These are phyloP conservation scores for Amphipyra berbera DNA, from an alignment of 2,888 invertebrate genomes.

Conservation along the genomic window DNA sequence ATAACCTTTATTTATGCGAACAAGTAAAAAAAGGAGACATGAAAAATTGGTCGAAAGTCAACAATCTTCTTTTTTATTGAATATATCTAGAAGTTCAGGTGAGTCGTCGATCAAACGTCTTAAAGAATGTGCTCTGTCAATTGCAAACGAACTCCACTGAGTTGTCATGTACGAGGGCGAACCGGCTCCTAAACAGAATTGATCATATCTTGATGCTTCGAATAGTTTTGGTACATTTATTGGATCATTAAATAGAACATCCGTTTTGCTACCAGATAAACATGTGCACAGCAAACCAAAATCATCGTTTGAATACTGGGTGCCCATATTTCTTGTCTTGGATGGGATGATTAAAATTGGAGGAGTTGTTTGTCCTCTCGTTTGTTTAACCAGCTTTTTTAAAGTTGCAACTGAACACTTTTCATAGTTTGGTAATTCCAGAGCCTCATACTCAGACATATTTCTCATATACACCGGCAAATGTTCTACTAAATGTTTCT, in stretches of 20 bases:
- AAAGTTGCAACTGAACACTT: conserved; percentile 68
- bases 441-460: conserved; percentile 70
- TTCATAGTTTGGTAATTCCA: conserved; percentile 76
- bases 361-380: conserved; percentile 56
- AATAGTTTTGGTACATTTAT: conserved; percentile 23
- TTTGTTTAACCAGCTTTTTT: conserved; percentile 69
- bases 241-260: conserved; percentile 5
- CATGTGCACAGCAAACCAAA: conserved; percentile 77
- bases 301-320: conserved; percentile 74
- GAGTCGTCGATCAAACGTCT: conserved; percentile 65
- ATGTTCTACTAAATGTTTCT: conserved; percentile 77
- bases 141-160: conserved; percentile 65
- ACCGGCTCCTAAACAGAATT: conserved; percentile 53
- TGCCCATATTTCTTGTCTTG: conserved; percentile 68
- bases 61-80: conserved; percentile 69
- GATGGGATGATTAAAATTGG: conserved; percentile 53
- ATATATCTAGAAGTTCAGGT: conserved; percentile 66
- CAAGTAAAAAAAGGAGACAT: conserved; percentile 4
- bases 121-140: conserved; percentile 70
- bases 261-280: conserved; percentile 62
- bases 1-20: not conserved
- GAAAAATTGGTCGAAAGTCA: conserved; percentile 12
- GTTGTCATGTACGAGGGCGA: conserved; percentile 59
- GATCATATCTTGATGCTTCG: conserved; percentile 22
- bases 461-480: conserved; percentile 81